Conservation (phyloP, 2,888 invertebrate species). For the Sarcophaga caerulescens region DNA sequence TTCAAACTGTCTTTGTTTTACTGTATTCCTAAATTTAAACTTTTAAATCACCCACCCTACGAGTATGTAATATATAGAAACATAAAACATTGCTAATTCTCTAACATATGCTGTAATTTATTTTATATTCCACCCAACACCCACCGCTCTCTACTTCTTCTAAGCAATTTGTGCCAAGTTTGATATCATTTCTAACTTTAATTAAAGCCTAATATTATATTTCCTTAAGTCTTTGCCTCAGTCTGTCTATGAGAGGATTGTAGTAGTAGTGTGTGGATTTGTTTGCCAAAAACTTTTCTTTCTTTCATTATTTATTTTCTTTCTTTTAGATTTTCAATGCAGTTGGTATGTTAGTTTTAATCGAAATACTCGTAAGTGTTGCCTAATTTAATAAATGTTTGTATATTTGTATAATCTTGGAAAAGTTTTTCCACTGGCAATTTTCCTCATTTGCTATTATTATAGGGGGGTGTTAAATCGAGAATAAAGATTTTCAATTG, state of each 20-base stretch:
- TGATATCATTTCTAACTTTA: constrained; percentile 53
- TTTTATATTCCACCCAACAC: too few relatives aligned
- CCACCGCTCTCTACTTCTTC: background rate
- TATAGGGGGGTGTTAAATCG: constrained; percentile 11
- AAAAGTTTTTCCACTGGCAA: constrained; percentile 10
- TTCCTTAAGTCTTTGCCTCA: background rate
- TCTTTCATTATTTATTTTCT: background rate
- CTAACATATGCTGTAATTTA: too few relatives aligned
- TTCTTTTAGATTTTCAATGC: background rate
- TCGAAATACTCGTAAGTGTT: background rate
- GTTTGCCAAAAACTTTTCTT: constrained; percentile 33
- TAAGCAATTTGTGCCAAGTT: constrained; percentile 13
- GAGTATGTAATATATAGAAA: too few relatives aligned
- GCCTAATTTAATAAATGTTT: constrained; percentile 47
- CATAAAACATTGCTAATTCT: too few relatives aligned
- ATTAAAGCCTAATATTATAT: constrained; percentile 57
- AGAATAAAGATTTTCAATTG: constrained; percentile 7
- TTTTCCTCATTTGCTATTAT: constrained; percentile 16
- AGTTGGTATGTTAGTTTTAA: background rate
- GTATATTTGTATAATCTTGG: background rate
- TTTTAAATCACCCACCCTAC: too few relatives aligned
- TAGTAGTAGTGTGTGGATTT: background rate
- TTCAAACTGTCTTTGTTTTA: too few relatives aligned
- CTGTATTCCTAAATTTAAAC: too few relatives aligned
- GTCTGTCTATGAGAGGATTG: background rate